Evolutionary conservation across 2,888 invertebrate genomes (phyloP), one percentile per base, ranked within the genome.

Genomic region (Laspeyria flexula): DNA sequence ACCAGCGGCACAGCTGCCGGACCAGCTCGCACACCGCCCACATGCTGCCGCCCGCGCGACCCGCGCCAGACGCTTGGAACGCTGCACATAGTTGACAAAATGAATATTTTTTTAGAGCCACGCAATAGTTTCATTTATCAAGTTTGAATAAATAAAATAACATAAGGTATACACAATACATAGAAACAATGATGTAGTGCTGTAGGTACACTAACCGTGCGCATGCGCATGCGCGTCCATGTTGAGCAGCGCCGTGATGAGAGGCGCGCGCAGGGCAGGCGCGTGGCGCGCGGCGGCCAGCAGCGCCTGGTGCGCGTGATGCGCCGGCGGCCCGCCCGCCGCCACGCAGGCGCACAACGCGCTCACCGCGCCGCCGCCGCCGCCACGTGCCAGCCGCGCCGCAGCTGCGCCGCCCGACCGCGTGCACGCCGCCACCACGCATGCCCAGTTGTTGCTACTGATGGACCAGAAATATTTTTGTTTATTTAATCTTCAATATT

Each of bases 371-470:
- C 78, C 69, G 78, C 81, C 53, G 83, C 66, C 54, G 39, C 79
- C 58, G 60, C 63, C 73, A 47, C 87, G 76, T 65, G 76, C 68
- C 39, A 61, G 86, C 61, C 48, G 52, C 76, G 75, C 73, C 59
- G 83, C 60, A 35, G 59, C 66, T 6, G 50, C 56, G 21, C 60
- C 75, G 49, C 46, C 79, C 52, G 38, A 87, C 41, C 95, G 95
- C 58, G 97, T 94, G 75, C 97, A 97, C 73, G 96, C 96, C 64
- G 97, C 95, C 34, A 98, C 90, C 57, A 98, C 94, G 57, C 96
- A 93, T 60, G 97, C 93, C 98, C 98, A 98, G 55, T 97, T 96
- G 77, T 96, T 94, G 81, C 97, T 69, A 0, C 68, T 96, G 73
- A n/a, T 29, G 29, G 1, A 18, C 18, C 7, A 25, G 1, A 25